These are phyloP conservation scores for Hemitrygon akajei DNA, from an alignment of 2,797 vertebrate genomes.

Conservation along the genomic window DNA sequence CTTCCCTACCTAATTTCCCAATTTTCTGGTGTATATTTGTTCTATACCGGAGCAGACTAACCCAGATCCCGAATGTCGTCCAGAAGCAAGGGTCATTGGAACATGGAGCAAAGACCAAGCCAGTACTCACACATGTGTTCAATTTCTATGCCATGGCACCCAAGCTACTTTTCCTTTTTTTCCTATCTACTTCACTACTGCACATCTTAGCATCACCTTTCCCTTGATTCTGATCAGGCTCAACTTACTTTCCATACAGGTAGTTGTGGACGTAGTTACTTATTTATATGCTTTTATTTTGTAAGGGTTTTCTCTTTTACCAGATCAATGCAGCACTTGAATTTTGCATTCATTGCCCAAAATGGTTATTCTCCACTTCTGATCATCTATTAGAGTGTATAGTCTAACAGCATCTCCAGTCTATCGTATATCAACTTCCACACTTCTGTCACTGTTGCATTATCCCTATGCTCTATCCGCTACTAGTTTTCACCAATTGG, in stretches of 20 bases:
- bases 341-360: background rate
- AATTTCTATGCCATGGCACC: background rate
- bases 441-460: background rate
- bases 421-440: background rate
- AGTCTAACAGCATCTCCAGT: background rate
- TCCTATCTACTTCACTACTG: background rate
- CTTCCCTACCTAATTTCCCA: background rate
- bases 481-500: background rate
- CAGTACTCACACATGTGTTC: background rate
- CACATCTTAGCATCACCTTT: background rate
- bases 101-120: background rate
- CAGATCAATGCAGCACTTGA: background rate
- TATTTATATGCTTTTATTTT: background rate
- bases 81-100: background rate
- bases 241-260: background rate
- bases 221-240: background rate
- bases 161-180: background rate
- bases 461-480: background rate
- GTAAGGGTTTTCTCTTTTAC: background rate
- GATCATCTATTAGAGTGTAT: background rate
- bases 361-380: background rate
- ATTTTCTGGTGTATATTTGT: background rate
- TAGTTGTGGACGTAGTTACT: background rate
- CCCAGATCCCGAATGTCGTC: background rate
- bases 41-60: background rate